Evolutionary conservation across 1,140 invertebrate species (phyloP), one percentile per base, ranked within the genome.

Genomic region (Cyrtorhinus lividipennis): DNA sequence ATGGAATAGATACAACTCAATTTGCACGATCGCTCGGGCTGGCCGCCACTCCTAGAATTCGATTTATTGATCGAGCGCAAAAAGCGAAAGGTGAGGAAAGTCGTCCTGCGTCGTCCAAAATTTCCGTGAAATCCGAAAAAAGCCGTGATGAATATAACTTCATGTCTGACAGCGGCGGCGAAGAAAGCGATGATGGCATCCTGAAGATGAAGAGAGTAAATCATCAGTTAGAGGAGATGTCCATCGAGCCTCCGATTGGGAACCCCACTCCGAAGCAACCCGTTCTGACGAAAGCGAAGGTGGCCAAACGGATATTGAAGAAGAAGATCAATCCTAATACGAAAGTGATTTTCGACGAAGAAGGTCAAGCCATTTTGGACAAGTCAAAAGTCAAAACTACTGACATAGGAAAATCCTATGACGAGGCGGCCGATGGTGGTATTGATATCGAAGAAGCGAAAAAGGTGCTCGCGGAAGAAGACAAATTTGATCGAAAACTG

Each of bases 11-110:
- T 73, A 81, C 83, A 26, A 84, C 90, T 71, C 76, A 79, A 8
- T 96, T 81, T 82, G 85, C 93, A 1, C 83, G 81, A 66, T 95
- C 92, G 0, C 73, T 96, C 46, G 94, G 95, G 10, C 76, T 98
- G 56, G 84, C 85, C 18, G 78, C 90, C 26, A 81, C 90, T 59
- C 94, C 94, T 13, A 80, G 87, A 72, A 84, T 96, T 48, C 80
- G 90, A 66, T 95, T 95, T 73, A 75, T 96, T 30, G 79, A 91
- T 65, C 77, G 69, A 81, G 78, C 75, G 25, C 57, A 62, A 53
- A 64, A 64, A 27, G 26, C 26, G 2, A 48, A 76, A 79, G 46
- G 73, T 71, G 68, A 78, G 60, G 68, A 68, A 24, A 74, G 76
- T 61, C 56, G 67, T 27, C 3, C 74, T 69, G 71, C 78, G 68